phyloP scores from a whole-genome alignment of 1,140 invertebrate genomes.

The Drosophila trapezifrons region DNA sequence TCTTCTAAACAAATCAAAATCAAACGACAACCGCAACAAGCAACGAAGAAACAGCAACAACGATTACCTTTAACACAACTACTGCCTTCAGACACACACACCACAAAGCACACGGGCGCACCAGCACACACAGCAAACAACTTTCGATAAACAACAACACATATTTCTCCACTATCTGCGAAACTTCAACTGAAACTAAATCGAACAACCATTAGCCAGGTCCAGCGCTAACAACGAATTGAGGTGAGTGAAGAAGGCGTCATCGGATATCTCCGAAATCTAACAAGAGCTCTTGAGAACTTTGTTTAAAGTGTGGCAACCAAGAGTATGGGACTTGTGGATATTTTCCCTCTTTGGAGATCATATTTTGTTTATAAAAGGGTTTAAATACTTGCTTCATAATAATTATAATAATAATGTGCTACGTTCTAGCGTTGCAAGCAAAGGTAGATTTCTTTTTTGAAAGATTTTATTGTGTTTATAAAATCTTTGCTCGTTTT shows the following conservation, averaged over 20 bases:
- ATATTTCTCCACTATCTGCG: slow-evolving; percentile 34
- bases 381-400: background rate
- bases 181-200: slow-evolving; percentile 51
- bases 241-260: slow-evolving; percentile 46
- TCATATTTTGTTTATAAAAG: background rate
- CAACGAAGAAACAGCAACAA: slow-evolving; percentile 53
- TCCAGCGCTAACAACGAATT: slow-evolving; percentile 44
- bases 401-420: background rate
- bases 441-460: background rate
- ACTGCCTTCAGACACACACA: slow-evolving; percentile 34
- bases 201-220: slow-evolving; percentile 29
- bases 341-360: background rate
- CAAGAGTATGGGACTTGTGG: no score
- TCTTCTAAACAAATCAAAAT: slow-evolving; percentile 65
- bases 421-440: background rate
- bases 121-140: slow-evolving; percentile 63
- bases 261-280: slow-evolving; percentile 12
- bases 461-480: background rate
- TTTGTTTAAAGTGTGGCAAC: background rate
- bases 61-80: slow-evolving; percentile 37
- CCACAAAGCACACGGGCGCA: slow-evolving; percentile 35
- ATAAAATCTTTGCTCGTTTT: background rate
- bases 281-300: slow-evolving; percentile 7
- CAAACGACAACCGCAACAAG: slow-evolving; percentile 58
- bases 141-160: slow-evolving; percentile 54